A percentile compares a stretch with the other conserved stretches of the same genome.
Evolutionary conservation across 2,797 vertebrate species (phyloP).

Genomic region (Cossypha polioptera): DNA sequence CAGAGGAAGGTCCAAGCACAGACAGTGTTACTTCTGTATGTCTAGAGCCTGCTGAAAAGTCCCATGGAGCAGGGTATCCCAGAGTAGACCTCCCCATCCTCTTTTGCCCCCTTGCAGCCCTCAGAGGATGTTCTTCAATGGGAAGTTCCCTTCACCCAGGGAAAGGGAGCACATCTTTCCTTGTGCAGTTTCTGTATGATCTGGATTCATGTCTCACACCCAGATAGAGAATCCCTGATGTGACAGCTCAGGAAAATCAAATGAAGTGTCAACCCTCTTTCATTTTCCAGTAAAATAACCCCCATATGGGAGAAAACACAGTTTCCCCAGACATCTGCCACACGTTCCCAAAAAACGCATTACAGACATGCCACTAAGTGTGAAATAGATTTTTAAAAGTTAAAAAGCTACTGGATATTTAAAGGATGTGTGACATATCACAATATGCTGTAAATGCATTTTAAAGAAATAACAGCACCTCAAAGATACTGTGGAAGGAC

Average conservation of each 20-base stretch:
- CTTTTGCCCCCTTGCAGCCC: background rate
- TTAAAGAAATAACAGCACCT: conserved; percentile 43
- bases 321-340: conserved; percentile 65
- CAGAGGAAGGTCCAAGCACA: background rate
- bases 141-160: background rate
- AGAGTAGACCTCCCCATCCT: background rate
- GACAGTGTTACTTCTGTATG: background rate
- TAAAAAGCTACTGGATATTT: conserved; percentile 64
- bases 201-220: conserved; percentile 43
- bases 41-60: background rate
- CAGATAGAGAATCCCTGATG: conserved; percentile 40
- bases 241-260: conserved; percentile 42
- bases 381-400: conserved; percentile 48
- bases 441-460: conserved; percentile 51
- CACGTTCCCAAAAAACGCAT: conserved; percentile 48
- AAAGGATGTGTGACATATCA: conserved; percentile 54
- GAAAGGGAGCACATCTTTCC: background rate
- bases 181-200: background rate
- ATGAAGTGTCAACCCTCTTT: conserved; percentile 31
- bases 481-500: background rate
- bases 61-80: background rate
- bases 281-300: conserved; percentile 57
- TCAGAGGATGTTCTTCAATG: background rate
- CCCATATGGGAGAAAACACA: conserved; percentile 71
- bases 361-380: conserved; percentile 58